Evolutionary conservation across 2,888 invertebrate species (phyloP).

Genomic region (Caenorhabditis auriculariae): DNA sequence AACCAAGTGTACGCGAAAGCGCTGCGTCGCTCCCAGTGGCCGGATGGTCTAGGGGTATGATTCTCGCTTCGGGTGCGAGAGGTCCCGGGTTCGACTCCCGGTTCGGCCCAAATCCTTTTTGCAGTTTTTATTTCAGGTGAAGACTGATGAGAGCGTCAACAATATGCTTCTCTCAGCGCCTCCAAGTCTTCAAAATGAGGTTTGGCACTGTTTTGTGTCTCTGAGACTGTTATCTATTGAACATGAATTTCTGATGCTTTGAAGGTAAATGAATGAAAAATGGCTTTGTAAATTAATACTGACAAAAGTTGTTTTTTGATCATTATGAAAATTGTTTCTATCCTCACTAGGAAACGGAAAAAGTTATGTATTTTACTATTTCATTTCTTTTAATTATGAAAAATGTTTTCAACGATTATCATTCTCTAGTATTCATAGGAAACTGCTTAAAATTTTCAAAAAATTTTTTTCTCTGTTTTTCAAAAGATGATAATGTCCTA

Average conservation of each 20-base stretch:
- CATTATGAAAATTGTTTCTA: too few species aligned
- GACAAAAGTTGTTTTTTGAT: too few species aligned
- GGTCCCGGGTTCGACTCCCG: constrained; percentile 63
- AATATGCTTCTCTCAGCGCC: constrained; percentile 26
- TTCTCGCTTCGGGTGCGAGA: constrained; percentile 64
- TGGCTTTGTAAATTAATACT: too few species aligned
- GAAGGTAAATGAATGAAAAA: too few species aligned
- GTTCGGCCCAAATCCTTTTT: constrained; percentile 48
- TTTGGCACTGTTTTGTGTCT: too few species aligned
- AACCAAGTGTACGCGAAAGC: constrained; percentile 3
- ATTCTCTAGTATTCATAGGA: neutral
- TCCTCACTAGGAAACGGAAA: neutral
- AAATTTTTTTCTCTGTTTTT: neutral
- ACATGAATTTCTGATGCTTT: too few species aligned
- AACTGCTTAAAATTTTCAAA: neutral
- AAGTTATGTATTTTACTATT: neutral
- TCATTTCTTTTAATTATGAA: neutral
- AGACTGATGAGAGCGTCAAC: constrained; percentile 25
- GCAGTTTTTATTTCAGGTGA: constrained; percentile 11
- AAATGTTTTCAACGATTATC: too few species aligned
- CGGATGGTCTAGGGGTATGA: constrained; percentile 61
- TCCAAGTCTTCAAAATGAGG: constrained; percentile 18
- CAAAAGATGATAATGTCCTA: neutral
- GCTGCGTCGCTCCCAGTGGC: constrained; percentile 21
- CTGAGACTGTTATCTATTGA: too few species aligned